A percentile compares a stretch with the other conserved stretches of the same genome.
These are phyloP conservation scores for Molossus molossus DNA, from an alignment of 2,797 vertebrate genomes.

Conservation along the genomic window DNA sequence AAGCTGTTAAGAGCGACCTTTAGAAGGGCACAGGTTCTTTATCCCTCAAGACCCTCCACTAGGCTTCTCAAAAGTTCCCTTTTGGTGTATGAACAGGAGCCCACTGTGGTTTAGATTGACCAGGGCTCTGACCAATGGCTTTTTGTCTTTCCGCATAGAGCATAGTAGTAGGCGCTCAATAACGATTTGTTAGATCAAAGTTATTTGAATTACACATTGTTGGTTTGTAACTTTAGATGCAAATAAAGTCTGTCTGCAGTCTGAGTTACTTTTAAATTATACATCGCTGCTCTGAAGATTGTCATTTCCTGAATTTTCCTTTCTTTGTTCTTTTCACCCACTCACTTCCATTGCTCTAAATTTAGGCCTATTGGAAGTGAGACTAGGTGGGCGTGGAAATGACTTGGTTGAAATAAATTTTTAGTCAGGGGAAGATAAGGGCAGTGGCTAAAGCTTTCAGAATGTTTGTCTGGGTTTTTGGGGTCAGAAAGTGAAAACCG, in stretches of 20 bases:
- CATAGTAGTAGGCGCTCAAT: slow-evolving; percentile 42
- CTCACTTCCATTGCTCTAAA: slow-evolving; percentile 68
- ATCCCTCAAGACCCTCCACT: not conserved
- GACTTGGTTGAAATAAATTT: slow-evolving; percentile 51
- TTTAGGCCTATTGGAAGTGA: slow-evolving; percentile 74
- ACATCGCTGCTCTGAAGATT: slow-evolving; percentile 53
- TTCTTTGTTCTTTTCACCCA: slow-evolving; percentile 68
- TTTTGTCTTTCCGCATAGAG: not conserved
- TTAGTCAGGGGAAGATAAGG: slow-evolving; percentile 40
- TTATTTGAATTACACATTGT: slow-evolving; percentile 53
- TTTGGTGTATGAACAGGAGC: not conserved
- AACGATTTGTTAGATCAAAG: slow-evolving; percentile 48
- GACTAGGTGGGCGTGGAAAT: slow-evolving; percentile 69
- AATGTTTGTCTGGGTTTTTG: slow-evolving; percentile 8
- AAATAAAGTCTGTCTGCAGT: slow-evolving; percentile 29
- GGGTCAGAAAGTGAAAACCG: slow-evolving; percentile 40
- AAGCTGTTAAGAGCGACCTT: not conserved
- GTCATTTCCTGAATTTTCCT: slow-evolving; percentile 74
- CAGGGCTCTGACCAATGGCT: not conserved
- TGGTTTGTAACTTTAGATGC: slow-evolving; percentile 67
- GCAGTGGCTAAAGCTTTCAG: slow-evolving; percentile 34
- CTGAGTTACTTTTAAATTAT: slow-evolving; percentile 73
- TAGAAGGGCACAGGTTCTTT: not conserved
- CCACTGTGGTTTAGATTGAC: not conserved
- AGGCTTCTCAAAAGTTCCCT: not conserved